phyloP scores from a whole-genome alignment of 1,140 invertebrate species.

The Planococcus citri region DNA sequence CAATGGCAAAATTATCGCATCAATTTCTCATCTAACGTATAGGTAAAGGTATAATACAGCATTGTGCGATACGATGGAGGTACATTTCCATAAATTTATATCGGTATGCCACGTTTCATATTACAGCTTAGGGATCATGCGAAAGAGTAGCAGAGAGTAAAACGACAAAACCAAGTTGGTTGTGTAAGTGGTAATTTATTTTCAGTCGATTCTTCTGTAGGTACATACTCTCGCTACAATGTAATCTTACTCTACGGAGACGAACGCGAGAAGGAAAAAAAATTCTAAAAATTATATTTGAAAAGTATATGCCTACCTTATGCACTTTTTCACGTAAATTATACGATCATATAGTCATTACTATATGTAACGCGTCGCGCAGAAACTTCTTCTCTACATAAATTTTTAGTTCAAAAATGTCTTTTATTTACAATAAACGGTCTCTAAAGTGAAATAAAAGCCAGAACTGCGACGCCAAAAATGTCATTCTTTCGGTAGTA shows the following conservation, averaged over 20 bases:
- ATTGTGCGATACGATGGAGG: no score
- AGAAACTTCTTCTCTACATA: neutral
- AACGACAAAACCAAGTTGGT: no score
- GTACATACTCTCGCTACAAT: neutral
- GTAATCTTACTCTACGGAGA: neutral
- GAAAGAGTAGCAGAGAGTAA: no score
- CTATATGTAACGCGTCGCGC: neutral
- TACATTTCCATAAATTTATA: no score
- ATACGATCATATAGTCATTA: neutral
- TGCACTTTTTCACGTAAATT: neutral
- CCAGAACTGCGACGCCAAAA: slow-evolving; percentile 5
- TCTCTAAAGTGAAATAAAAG: slow-evolving; percentile 7
- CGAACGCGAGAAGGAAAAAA: neutral
- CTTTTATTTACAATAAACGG: slow-evolving; percentile 7
- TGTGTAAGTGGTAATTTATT: no score
- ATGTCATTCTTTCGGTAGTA: slow-evolving; percentile 2
- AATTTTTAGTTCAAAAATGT: slow-evolving; percentile 1
- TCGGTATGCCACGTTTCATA: no score
- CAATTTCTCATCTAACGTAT: no score
- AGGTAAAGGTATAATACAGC: no score
- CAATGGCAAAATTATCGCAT: no score
- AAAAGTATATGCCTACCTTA: neutral
- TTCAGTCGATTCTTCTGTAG: no score
- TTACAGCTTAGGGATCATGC: no score
- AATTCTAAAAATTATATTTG: neutral